Evolutionary conservation across 2,888 invertebrate species (phyloP).

Genomic region (Hyles lineata): DNA sequence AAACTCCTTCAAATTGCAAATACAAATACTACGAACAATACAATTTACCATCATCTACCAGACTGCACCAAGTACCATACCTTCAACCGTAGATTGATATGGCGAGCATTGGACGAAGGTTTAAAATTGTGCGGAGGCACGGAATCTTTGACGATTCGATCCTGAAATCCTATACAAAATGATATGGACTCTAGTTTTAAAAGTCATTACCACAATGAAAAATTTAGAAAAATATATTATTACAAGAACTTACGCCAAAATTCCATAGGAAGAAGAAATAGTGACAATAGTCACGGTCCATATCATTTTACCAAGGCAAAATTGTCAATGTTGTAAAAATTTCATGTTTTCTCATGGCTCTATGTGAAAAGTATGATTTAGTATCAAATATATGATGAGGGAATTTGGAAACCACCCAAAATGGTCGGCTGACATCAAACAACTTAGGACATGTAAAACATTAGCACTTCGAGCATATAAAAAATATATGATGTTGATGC

Average conservation of each 20-base stretch:
- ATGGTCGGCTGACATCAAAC: no score
- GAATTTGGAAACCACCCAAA: no score
- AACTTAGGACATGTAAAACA: no score
- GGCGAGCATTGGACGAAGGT: neutral
- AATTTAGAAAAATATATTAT: neutral
- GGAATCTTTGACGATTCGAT: neutral
- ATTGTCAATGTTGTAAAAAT: no score
- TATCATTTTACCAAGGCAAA: no score
- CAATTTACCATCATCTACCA: neutral
- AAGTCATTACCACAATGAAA: neutral
- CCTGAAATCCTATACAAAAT: neutral
- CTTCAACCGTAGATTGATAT: neutral
- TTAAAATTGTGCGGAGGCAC: slow-evolving; percentile 11
- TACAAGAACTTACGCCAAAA: neutral
- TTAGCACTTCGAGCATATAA: no score
- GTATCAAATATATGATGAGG: no score
- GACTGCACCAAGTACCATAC: neutral
- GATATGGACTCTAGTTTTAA: neutral
- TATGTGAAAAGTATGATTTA: no score
- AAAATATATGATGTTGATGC: no score
- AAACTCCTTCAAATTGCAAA: neutral
- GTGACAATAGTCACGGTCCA: no score
- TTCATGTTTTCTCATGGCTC: no score
- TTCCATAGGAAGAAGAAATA: no score
- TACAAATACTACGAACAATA: neutral